Base-by-base conservation (phyloP, 2,113 vertebrate genomes). In the Loxodonta africana region DNA sequence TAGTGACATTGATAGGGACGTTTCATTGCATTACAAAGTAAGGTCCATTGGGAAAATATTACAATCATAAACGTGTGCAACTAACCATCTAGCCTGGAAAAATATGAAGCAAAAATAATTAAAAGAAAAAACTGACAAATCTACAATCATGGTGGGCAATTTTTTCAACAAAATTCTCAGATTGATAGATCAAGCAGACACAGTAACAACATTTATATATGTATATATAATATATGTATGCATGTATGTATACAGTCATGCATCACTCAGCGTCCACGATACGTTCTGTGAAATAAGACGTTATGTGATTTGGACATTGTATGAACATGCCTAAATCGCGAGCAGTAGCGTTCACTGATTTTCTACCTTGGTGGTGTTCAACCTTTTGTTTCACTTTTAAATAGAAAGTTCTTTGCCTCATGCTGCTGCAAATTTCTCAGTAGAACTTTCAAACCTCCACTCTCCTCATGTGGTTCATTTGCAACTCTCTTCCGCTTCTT, bases 71-170 rank as follows among this genome's bases (percentile, higher is more conserved):
- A 85, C 46, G 0, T 63, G 10, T 93, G 8, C 23, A 91, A 60
- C 46, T 94, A 67, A 63, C 23, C 81, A 53, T 30, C 74, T 48
- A 81, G 63, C 48, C 11, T 93, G 60, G 88, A 74, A 95, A 96
- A 96, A 81, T 83, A 77, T 37, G 10, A 73, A 81, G 10, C 10
- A 95, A 88, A 96, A 96, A 48, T 28, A 60, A 82, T 83, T 88
- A 73, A 86, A 91, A 90, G 28, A 57, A 71, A 88, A 89, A 96
- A 37, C 62, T 82, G 77, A 65, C 18, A 83, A 74, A 90, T 85
- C 48, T 23, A 14, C 14, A 82, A 71, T 93, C 25, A 37, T 51
- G 28, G 33, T 84, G 77, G 65, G 60, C 60, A 62, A 26, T 82
- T 80, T 77, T 93, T 78, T 6, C 74, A 88, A 41, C 10, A 44